Evolutionary conservation across 2,888 invertebrate genomes (phyloP).

Genomic region (Dermolepida albohirtum): DNA sequence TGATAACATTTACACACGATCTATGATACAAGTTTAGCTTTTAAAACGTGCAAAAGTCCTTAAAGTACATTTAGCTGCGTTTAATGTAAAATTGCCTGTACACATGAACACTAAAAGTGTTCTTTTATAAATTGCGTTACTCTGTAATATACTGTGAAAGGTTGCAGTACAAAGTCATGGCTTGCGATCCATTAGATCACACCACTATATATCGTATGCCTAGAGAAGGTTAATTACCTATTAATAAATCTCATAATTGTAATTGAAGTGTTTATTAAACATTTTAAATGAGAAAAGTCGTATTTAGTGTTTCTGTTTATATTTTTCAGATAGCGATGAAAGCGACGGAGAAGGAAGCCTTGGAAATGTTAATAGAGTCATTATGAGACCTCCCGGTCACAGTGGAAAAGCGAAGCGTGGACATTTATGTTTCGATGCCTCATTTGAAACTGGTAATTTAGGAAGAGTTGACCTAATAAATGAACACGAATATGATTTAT

Average conservation of each 20-base stretch:
- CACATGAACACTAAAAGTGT: slow-evolving; percentile 25
- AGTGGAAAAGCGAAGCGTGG: slow-evolving; percentile 96
- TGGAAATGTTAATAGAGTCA: slow-evolving; percentile 90
- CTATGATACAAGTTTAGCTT: slow-evolving; percentile 37
- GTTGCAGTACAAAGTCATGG: slow-evolving; percentile 43
- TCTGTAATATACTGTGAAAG: slow-evolving; percentile 25
- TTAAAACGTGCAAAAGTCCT: slow-evolving; percentile 38
- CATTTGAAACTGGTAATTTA: slow-evolving; percentile 96
- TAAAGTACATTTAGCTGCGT: slow-evolving; percentile 48
- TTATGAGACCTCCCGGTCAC: slow-evolving; percentile 90
- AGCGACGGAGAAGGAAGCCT: slow-evolving; percentile 94
- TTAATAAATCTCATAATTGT: neutral
- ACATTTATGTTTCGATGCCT: slow-evolving; percentile 96
- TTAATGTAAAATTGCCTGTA: slow-evolving; percentile 44
- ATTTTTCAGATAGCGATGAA: slow-evolving; percentile 83
- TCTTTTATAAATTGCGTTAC: slow-evolving; percentile 25
- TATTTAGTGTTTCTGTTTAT: slow-evolving; percentile 7
- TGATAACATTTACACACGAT: slow-evolving; percentile 55
- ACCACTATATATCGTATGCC: slow-evolving; percentile 73
- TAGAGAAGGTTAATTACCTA: slow-evolving; percentile 25
- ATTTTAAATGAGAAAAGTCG: slow-evolving; percentile 2
- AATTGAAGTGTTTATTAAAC: neutral
- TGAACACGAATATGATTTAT: slow-evolving; percentile 96
- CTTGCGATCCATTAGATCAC: slow-evolving; percentile 65
- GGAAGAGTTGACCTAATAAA: slow-evolving; percentile 95